These are phyloP conservation scores for Lottia scabra DNA, from an alignment of 2,888 invertebrate species.

Conservation along the genomic window DNA sequence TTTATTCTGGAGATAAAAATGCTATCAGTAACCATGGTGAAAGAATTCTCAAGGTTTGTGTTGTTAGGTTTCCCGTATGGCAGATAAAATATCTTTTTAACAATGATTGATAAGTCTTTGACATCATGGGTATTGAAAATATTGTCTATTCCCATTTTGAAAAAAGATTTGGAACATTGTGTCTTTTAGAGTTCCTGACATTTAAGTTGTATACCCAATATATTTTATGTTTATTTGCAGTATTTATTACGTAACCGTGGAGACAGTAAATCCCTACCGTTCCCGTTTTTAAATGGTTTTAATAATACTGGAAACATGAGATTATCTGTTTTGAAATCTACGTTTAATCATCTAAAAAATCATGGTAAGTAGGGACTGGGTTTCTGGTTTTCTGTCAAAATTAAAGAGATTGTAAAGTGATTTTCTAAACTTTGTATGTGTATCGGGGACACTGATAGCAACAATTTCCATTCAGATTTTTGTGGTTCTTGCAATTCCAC, in stretches of 20 bases:
- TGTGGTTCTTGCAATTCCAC: no score
- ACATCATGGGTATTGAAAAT: no score
- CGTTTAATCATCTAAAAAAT: constrained; percentile 58
- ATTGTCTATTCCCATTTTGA: no score
- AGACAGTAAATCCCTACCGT: constrained; percentile 56
- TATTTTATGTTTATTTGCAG: constrained; percentile 39
- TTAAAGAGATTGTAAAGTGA: no score
- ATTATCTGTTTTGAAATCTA: constrained; percentile 53
- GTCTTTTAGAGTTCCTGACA: neutral
- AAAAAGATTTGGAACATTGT: no score
- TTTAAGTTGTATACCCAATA: neutral
- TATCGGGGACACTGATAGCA: no score
- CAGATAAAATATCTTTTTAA: no score
- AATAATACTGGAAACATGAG: constrained; percentile 65
- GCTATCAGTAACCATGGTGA: constrained; percentile 61
- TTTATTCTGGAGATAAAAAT: constrained; percentile 62
- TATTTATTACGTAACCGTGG: constrained; percentile 64
- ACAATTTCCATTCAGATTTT: no score
- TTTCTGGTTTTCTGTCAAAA: no score
- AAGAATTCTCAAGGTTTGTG: constrained; percentile 59
- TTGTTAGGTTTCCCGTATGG: no score
- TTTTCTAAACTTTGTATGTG: no score
- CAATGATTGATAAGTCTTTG: no score
- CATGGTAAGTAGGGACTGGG: constrained; percentile 41
- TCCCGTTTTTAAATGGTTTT: constrained; percentile 62